phyloP scores from a whole-genome alignment of 2,797 vertebrate species.

The Capromys pilorides region DNA sequence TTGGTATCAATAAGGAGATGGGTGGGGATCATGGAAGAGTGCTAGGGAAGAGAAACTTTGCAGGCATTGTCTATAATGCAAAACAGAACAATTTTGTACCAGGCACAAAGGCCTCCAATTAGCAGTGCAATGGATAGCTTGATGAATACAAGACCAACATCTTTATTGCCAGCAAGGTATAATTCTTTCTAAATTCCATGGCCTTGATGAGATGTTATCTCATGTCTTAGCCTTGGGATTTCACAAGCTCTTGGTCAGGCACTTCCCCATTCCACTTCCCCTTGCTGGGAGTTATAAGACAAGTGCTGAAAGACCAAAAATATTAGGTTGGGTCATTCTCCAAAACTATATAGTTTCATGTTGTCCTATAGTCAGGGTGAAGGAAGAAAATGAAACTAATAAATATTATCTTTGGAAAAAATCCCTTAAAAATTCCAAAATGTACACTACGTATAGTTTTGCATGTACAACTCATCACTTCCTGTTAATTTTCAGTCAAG shows the following conservation, averaged over 20 bases:
- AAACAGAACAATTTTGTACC: background rate
- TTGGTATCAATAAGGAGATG: background rate
- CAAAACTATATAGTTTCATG: background rate
- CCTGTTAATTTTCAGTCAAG: background rate
- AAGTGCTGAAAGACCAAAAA: background rate
- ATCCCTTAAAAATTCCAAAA: background rate
- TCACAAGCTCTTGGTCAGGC: background rate
- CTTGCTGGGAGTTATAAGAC: background rate
- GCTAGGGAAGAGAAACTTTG: background rate
- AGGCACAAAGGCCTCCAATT: background rate
- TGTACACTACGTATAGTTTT: background rate
- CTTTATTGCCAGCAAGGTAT: background rate
- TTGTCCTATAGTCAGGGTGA: background rate
- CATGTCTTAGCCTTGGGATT: background rate
- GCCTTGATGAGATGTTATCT: background rate
- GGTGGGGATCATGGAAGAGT: background rate
- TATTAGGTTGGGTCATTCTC: background rate
- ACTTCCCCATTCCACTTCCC: background rate
- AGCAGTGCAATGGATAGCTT: background rate
- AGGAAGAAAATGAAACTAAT: conserved; percentile 23
- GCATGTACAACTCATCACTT: background rate
- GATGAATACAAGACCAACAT: background rate
- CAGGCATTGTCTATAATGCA: background rate
- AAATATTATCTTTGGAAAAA: conserved; percentile 6
- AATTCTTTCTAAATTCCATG: background rate